phyloP scores from a whole-genome alignment of 64 coral and sea anemone species.

The Exaiptasia diaphana region DNA sequence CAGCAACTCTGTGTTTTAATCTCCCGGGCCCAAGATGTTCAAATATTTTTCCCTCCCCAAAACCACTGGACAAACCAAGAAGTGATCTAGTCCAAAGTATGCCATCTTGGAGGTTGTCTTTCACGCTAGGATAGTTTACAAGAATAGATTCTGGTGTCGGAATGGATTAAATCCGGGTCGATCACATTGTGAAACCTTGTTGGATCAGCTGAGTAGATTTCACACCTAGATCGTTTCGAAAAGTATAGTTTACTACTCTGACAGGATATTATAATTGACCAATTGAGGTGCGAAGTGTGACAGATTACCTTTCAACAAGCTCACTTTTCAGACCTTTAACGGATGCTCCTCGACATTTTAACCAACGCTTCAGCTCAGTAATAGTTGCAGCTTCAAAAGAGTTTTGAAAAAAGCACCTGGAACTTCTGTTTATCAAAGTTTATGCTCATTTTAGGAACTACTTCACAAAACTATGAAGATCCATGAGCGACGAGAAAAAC shows the following conservation, averaged over 20 bases:
- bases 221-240: background rate
- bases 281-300: background rate
- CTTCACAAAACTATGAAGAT: too few species aligned
- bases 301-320: background rate
- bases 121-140: background rate
- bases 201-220: background rate
- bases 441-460: too few species aligned
- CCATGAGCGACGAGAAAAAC: too few species aligned
- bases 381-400: background rate
- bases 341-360: background rate
- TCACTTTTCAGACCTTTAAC: background rate
- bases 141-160: background rate
- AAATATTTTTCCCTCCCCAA: constrained; percentile 2
- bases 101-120: background rate
- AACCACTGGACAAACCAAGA: background rate
- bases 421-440: too few species aligned
- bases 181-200: background rate
- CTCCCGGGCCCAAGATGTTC: background rate
- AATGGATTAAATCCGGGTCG: background rate
- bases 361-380: background rate
- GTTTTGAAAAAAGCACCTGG: background rate
- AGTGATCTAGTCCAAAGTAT: background rate
- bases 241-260: background rate
- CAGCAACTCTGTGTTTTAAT: background rate
- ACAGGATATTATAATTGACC: background rate